Base-by-base conservation (phyloP, 2,113 vertebrate species). In the Clarias gariepinus region DNA sequence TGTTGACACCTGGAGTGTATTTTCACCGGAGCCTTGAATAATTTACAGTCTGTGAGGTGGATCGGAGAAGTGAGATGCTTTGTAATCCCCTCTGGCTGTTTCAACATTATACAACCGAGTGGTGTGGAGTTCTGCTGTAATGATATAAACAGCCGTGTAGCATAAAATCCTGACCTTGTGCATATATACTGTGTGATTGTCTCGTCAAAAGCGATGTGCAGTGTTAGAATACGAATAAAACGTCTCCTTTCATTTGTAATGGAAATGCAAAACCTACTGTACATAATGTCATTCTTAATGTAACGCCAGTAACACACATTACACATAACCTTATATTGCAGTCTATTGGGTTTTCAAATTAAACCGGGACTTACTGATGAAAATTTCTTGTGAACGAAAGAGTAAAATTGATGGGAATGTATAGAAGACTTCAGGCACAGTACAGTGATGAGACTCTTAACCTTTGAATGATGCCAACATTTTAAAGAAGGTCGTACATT, bases 1-100 rank as follows among this genome's bases (percentile, higher is more conserved):
- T 83, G 88, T 84, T 87, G 86, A 89, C 79, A 85, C 84, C 52
- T 47, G 81, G 79, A 58, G 81, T 82, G 84, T 88, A 68, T 86
- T 80, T 86, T 86, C 84, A 83, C 60, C n/a, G 10, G 57, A 87
- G 79, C 55, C 19, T 52, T 87, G 69, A 85, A 87, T 89, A 82
- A 85, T 80, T 89, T 81, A 87, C 83, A 84, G 76, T 82, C 69
- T 68, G 53, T 36, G 71, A 85, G 83, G 60, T 82, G 58, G 74
- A 82, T 68, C 77, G 69, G 86, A 84, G 78, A 82, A 88, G 74
- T 80, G 71, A 79, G 66, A 73, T 41, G 68, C 69, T 90, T 86
- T 86, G 57, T 88, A 87, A 64, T 55, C 73, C 87, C 87, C 82
- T 79, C 69, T 61, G 82, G 87, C 77, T 69, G 41, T 76, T 80